Evolutionary conservation across 2,888 invertebrate genomes (phyloP).

Genomic region (Euzetes globulus): DNA sequence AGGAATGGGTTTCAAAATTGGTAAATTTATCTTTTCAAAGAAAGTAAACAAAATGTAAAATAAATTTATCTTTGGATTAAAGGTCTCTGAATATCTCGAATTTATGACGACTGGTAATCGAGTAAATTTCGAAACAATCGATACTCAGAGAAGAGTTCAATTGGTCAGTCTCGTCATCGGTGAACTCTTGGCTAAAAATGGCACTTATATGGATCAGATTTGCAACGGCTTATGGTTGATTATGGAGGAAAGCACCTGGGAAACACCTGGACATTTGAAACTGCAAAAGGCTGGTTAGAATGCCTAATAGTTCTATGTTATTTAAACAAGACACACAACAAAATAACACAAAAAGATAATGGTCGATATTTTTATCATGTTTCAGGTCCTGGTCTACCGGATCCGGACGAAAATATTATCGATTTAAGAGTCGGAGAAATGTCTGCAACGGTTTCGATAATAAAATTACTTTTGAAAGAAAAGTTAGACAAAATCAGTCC

Average conservation of each 20-base stretch:
- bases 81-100: conserved; percentile 26
- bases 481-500: conserved; percentile 12
- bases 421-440: conserved; percentile 20
- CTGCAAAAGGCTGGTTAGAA: conserved; percentile 11
- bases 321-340: too few species aligned
- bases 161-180: conserved; percentile 18
- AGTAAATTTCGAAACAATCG: conserved; percentile 10
- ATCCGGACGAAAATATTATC: conserved; percentile 20
- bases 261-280: conserved; percentile 14
- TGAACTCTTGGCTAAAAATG: conserved; percentile 4
- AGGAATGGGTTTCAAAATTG: neutral
- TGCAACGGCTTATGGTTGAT: conserved; percentile 29
- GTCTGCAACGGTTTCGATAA: neutral
- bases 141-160: conserved; percentile 15
- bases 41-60: neutral
- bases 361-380: neutral
- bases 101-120: conserved; percentile 22
- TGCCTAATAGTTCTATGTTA: too few species aligned
- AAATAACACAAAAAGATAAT: too few species aligned
- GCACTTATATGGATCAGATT: conserved; percentile 23
- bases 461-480: conserved; percentile 21
- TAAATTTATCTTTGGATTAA: neutral
- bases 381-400: conserved; percentile 22
- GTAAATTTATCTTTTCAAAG: neutral
- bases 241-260: conserved; percentile 29